phyloP scores from a whole-genome alignment of 2,797 vertebrate genomes.

The Gymnodraco acuticeps region DNA sequence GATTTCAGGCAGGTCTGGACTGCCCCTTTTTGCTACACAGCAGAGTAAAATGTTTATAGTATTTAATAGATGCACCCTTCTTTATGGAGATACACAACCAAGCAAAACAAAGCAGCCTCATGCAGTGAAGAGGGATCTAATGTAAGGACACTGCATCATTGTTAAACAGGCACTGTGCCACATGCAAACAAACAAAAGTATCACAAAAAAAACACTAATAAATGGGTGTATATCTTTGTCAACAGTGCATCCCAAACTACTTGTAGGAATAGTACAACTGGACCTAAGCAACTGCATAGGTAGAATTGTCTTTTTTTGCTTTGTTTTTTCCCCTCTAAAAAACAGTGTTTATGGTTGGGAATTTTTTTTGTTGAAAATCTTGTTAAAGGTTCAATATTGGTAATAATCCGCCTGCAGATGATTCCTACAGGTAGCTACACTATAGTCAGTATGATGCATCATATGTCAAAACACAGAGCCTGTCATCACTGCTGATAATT shows the following conservation, averaged over 20 bases:
- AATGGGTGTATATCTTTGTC: not conserved
- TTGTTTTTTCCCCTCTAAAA: not conserved
- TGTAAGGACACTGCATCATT: not conserved
- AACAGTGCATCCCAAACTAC: slow-evolving; percentile 1
- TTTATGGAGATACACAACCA: slow-evolving; percentile 27
- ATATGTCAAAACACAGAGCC: slow-evolving; percentile 30
- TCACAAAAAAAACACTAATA: slow-evolving; percentile 9
- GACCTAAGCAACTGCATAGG: not conserved
- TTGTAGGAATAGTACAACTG: not conserved
- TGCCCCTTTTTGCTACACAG: slow-evolving; percentile 49
- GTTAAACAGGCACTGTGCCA: slow-evolving; percentile 11
- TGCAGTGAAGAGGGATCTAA: not conserved
- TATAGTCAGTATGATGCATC: slow-evolving; percentile 24
- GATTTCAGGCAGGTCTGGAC: slow-evolving; percentile 83
- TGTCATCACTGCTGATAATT: slow-evolving; percentile 26
- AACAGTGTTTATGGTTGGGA: not conserved
- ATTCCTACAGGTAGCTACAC: slow-evolving; percentile 44
- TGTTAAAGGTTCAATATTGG: not conserved
- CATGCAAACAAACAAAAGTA: slow-evolving; percentile 1
- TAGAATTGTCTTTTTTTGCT: not conserved
- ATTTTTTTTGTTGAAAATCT: not conserved
- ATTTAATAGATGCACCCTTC: slow-evolving; percentile 57
- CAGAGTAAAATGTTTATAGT: slow-evolving; percentile 67
- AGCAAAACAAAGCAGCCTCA: slow-evolving; percentile 28
- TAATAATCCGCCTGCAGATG: not conserved